These are phyloP conservation scores for Platorchestia sp. DNA, from an alignment of 1,140 invertebrate species.

Conservation along the genomic window DNA sequence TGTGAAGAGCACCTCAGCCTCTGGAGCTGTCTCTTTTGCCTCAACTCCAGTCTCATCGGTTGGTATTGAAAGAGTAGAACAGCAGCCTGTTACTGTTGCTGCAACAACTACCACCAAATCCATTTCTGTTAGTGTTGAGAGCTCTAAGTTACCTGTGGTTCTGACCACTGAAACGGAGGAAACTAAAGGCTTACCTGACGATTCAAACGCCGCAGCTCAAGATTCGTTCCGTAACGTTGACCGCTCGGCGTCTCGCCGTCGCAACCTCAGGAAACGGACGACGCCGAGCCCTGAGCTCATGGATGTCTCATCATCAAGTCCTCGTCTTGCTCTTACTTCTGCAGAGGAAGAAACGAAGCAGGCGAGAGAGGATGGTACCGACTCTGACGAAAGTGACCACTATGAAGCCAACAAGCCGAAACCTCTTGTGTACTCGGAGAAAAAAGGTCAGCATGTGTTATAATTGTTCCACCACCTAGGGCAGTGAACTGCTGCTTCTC, in stretches of 20 bases:
- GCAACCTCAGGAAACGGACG: neutral
- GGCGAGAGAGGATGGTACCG: neutral
- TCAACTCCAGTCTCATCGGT: neutral
- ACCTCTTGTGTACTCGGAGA: neutral
- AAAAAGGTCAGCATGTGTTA: neutral
- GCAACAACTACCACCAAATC: neutral
- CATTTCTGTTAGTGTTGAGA: neutral
- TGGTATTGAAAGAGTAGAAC: neutral
- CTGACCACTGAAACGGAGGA: neutral
- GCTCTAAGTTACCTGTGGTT: neutral
- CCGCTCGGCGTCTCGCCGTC: neutral
- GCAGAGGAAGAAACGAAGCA: neutral
- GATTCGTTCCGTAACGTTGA: constrained; percentile 9
- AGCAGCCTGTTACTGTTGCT: neutral
- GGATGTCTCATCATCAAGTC: neutral
- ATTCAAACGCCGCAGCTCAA: neutral
- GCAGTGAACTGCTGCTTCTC: neutral
- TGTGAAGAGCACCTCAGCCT: neutral
- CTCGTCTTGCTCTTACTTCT: neutral
- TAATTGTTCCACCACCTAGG: neutral
- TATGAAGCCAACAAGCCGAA: constrained; percentile 39
- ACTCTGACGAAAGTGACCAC: constrained; percentile 45
- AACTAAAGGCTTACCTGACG: neutral
- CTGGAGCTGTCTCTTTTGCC: neutral
- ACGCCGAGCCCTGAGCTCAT: constrained; percentile 31